Evolutionary conservation across 2,888 invertebrate species (phyloP).

Genomic region (Didymodactylos carnosus): DNA sequence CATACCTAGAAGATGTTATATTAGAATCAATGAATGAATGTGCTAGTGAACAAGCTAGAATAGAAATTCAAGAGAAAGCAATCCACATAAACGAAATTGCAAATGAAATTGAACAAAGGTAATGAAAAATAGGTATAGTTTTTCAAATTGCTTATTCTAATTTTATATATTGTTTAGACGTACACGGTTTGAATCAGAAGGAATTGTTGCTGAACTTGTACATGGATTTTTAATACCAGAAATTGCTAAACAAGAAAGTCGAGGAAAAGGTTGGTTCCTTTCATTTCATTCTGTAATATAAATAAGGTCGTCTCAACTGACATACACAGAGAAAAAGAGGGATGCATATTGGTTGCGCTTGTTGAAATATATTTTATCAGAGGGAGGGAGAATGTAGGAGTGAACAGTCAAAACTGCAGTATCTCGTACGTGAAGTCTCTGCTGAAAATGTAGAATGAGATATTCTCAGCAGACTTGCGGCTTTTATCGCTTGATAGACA

Average conservation of each 20-base stretch:
- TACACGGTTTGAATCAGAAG: slow-evolving; percentile 32
- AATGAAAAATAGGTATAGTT: too few relatives aligned
- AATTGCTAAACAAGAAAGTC: slow-evolving; percentile 18
- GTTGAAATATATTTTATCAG: too few relatives aligned
- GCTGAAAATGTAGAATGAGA: too few relatives aligned
- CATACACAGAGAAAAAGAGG: too few relatives aligned
- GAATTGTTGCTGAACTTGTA: slow-evolving; percentile 36
- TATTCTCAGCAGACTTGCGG: too few relatives aligned
- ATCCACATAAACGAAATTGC: slow-evolving; percentile 42
- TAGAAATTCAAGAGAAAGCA: slow-evolving; percentile 41
- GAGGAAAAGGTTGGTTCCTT: slow-evolving; percentile 1
- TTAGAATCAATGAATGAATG: slow-evolving; percentile 43
- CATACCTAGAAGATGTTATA: slow-evolving; percentile 25
- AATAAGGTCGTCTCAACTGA: too few relatives aligned
- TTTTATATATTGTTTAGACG: slow-evolving; percentile 20
- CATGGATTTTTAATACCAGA: slow-evolving; percentile 37
- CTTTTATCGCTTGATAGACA: too few relatives aligned
- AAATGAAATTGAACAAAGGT: slow-evolving; percentile 33
- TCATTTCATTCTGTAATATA: too few relatives aligned
- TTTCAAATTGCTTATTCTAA: not conserved
- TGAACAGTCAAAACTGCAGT: too few relatives aligned
- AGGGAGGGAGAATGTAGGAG: too few relatives aligned
- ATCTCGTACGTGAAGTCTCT: too few relatives aligned
- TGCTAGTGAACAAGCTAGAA: slow-evolving; percentile 41
- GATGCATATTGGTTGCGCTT: too few relatives aligned